phyloP scores from a whole-genome alignment of 92 coral and sea anemone species.

The Heliopora coerulea region DNA sequence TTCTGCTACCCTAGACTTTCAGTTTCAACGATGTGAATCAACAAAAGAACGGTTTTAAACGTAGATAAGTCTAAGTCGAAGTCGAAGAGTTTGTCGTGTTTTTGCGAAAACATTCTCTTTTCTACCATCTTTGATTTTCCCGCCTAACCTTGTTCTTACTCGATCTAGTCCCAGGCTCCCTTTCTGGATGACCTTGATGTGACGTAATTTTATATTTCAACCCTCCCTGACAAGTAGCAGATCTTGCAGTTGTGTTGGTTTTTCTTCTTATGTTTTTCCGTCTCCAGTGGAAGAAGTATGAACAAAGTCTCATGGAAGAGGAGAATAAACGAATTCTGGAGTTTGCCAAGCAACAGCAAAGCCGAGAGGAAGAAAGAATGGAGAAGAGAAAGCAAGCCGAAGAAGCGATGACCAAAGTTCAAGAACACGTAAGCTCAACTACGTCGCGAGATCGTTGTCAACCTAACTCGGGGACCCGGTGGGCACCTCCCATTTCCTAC shows the following conservation, averaged over 20 bases:
- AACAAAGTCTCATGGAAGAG: conserved; percentile 83
- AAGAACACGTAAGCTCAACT: conserved; percentile 62
- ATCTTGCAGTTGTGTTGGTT: too few relatives aligned
- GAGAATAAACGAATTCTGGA: conserved; percentile 88
- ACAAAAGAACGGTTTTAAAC: neutral
- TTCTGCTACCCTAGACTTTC: neutral
- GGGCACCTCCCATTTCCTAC: too few relatives aligned
- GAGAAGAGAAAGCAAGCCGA: conserved; percentile 90
- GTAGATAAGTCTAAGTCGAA: too few relatives aligned
- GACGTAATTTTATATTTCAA: too few relatives aligned
- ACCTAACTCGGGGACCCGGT: too few relatives aligned
- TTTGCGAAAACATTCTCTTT: too few relatives aligned
- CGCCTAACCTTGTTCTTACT: too few relatives aligned
- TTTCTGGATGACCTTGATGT: too few relatives aligned
- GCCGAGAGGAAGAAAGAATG: conserved; percentile 93
- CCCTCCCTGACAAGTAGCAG: too few relatives aligned
- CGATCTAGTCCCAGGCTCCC: conserved; percentile 5
- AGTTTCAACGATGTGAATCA: neutral
- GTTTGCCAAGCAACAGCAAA: conserved; percentile 86
- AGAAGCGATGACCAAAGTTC: conserved; percentile 88
- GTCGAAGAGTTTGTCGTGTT: too few relatives aligned
- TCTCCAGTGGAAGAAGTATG: conserved; percentile 87
- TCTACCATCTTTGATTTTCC: too few relatives aligned
- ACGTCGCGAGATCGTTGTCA: too few relatives aligned
- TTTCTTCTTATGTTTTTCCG: neutral